These are phyloP conservation scores for Ptilonorhynchus violaceus DNA, from an alignment of 2,113 vertebrate genomes.

Conservation along the genomic window DNA sequence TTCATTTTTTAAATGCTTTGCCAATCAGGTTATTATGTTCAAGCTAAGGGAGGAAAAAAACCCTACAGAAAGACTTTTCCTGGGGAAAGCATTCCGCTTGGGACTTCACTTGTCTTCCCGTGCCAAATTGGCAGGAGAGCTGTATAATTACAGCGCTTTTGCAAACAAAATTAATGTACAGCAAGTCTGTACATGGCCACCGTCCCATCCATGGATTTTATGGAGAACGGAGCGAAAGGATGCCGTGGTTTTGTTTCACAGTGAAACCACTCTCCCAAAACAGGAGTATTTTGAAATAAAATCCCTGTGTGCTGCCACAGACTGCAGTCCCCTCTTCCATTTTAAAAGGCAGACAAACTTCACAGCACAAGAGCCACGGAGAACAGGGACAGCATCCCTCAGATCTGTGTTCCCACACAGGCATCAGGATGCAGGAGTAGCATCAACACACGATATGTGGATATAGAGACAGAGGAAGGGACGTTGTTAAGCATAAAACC, in stretches of 20 bases:
- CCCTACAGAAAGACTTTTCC: neutral
- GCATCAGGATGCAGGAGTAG: neutral
- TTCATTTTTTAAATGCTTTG: neutral
- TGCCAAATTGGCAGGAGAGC: conserved; percentile 38
- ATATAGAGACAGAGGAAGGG: neutral
- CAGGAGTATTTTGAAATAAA: neutral
- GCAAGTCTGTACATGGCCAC: conserved; percentile 21
- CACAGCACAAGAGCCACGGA: rapidly evolving
- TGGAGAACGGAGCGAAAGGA: neutral
- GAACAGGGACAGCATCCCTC: neutral
- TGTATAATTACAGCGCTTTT: neutral
- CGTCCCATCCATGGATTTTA: neutral
- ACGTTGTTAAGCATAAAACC: neutral
- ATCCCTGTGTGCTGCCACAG: rapidly evolving
- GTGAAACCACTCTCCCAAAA: neutral
- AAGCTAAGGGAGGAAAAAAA: neutral
- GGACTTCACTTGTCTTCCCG: conserved; percentile 3
- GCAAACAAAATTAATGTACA: conserved; percentile 51
- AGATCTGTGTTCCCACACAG: neutral
- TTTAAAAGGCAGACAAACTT: neutral
- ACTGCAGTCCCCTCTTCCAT: too few relatives aligned
- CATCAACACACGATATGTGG: neutral
- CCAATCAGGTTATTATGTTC: neutral
- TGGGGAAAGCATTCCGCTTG: neutral
- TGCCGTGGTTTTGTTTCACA: neutral